These are phyloP conservation scores for Oasisia sp. DNA, from an alignment of 2,888 invertebrate species.

Conservation along the genomic window DNA sequence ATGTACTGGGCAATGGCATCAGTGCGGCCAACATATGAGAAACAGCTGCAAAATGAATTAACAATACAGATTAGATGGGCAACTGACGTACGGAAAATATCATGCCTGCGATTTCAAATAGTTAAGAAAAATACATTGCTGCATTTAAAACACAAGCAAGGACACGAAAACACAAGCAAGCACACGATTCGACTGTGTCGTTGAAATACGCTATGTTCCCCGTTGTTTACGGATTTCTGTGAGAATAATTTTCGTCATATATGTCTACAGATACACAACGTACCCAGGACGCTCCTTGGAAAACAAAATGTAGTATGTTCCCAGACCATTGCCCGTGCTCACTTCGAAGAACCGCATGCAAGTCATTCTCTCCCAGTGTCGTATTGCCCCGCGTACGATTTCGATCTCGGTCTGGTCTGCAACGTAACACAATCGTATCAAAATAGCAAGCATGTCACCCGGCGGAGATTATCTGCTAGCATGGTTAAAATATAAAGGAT, in stretches of 20 bases:
- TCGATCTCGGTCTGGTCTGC: not conserved
- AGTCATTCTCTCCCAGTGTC: constrained; percentile 23
- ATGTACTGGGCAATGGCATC: constrained; percentile 21
- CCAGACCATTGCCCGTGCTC: not conserved
- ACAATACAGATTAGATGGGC: not conserved
- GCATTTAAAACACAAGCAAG: too few relatives aligned
- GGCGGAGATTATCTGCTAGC: too few relatives aligned
- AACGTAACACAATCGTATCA: not conserved
- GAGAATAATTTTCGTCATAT: too few relatives aligned
- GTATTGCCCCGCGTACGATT: constrained; percentile 19
- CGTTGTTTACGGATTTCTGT: too few relatives aligned
- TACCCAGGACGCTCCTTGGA: not conserved
- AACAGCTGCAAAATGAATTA: constrained; percentile 27
- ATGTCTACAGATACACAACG: not conserved
- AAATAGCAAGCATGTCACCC: not conserved
- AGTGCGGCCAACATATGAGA: constrained; percentile 32
- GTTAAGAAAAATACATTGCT: too few relatives aligned
- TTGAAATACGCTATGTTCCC: too few relatives aligned
- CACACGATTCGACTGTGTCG: too few relatives aligned
- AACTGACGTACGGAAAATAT: not conserved
- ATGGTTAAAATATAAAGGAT: too few relatives aligned
- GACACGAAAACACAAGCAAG: too few relatives aligned
- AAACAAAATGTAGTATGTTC: not conserved
- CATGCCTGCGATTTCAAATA: too few relatives aligned
- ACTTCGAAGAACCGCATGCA: constrained; percentile 27